phyloP scores from a whole-genome alignment of 2,888 invertebrate genomes.

The Mythimna lalbum region DNA sequence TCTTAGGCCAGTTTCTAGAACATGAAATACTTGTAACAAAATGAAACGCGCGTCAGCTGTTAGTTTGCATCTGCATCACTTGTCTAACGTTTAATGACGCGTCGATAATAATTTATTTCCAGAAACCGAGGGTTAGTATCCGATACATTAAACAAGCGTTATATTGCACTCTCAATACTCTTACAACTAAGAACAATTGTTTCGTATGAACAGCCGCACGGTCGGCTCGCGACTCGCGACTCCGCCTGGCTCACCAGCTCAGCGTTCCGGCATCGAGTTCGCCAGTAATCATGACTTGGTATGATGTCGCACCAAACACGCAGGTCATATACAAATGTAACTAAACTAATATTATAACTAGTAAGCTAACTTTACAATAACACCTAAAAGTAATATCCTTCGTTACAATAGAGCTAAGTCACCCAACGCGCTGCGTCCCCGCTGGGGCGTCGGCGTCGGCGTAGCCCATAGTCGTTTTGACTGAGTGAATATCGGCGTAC shows the following conservation, averaged over 20 bases:
- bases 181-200: conserved; percentile 27
- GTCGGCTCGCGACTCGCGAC: background rate
- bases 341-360: conserved; percentile 38
- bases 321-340: conserved; percentile 18
- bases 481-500: background rate
- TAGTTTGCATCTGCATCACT: background rate
- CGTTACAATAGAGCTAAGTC: conserved; percentile 6
- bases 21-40: background rate
- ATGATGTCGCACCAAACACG: background rate
- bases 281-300: background rate
- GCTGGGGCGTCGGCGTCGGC: too few relatives aligned
- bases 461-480: too few relatives aligned
- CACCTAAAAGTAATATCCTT: conserved; percentile 48
- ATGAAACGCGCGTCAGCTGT: background rate
- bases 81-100: background rate
- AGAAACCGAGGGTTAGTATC: conserved; percentile 4
- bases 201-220: background rate
- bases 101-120: background rate
- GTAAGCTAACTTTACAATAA: conserved; percentile 54
- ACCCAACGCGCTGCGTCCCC: too few relatives aligned
- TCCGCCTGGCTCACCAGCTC: background rate
- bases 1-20: conserved; percentile 13
- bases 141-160: conserved; percentile 41
- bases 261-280: background rate
- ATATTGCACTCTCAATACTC: conserved; percentile 39